Conservation (phyloP, 2,797 vertebrate species). For the Clarias fuscus region DNA sequence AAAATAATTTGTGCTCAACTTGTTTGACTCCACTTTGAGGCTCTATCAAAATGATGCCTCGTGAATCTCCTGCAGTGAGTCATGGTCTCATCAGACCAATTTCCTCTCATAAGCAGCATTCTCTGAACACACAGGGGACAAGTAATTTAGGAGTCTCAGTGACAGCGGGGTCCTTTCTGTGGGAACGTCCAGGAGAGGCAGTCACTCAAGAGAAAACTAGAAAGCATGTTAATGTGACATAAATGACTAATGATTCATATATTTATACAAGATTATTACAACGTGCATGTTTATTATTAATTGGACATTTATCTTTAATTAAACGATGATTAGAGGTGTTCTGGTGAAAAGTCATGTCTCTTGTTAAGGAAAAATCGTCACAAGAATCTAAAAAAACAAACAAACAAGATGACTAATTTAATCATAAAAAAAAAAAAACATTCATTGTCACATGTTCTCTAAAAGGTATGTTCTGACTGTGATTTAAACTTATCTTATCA, state of each 20-base stretch:
- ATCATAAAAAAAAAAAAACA: too few relatives aligned
- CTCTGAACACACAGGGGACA: constrained; percentile 23
- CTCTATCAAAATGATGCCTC: constrained; percentile 28
- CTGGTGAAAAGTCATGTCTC: not conserved
- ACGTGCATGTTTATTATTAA: not conserved
- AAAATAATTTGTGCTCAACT: constrained; percentile 15
- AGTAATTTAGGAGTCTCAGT: constrained; percentile 17
- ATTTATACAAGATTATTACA: not conserved
- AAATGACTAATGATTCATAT: not conserved
- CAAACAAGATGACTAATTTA: not conserved
- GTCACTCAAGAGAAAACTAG: not conserved
- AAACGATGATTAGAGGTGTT: not conserved
- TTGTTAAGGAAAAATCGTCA: not conserved
- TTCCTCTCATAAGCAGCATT: constrained; percentile 25
- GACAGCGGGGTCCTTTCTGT: constrained; percentile 9
- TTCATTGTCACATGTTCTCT: too few relatives aligned
- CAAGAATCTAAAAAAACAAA: not conserved
- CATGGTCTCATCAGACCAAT: constrained; percentile 37
- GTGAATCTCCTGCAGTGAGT: constrained; percentile 33
- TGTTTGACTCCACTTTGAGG: constrained; percentile 5
- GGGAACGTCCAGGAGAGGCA: not conserved
- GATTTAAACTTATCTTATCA: too few relatives aligned
- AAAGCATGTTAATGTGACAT: not conserved
- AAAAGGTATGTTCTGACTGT: too few relatives aligned
- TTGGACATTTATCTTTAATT: not conserved